Evolutionary conservation across 2,797 vertebrate genomes (phyloP).

Genomic region (Crypturellus tataupa): DNA sequence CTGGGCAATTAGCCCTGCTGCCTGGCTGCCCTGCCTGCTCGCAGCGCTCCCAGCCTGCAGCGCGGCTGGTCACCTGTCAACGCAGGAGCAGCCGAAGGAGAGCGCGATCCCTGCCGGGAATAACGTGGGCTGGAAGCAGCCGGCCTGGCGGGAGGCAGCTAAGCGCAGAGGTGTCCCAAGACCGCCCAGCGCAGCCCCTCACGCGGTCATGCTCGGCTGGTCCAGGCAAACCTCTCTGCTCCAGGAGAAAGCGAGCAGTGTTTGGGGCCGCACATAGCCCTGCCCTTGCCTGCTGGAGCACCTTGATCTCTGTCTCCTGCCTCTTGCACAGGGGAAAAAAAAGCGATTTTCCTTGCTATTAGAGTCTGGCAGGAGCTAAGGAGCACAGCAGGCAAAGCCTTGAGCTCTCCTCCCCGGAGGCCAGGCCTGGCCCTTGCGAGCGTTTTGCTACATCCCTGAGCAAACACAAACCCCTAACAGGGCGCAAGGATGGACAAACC

Average conservation of each 20-base stretch:
- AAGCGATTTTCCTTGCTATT: neutral
- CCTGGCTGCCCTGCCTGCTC: neutral
- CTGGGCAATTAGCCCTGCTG: neutral
- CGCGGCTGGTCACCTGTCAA: neutral
- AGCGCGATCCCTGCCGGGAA: neutral
- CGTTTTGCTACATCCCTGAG: neutral
- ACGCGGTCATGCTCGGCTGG: neutral
- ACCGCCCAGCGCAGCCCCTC: neutral
- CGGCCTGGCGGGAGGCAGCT: neutral
- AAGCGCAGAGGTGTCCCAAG: neutral
- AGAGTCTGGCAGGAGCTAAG: accelerated
- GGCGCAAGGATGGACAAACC: neutral
- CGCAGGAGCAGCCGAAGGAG: neutral
- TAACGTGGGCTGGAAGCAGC: neutral
- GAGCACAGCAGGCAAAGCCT: neutral
- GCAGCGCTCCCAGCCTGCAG: neutral
- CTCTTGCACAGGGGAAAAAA: accelerated
- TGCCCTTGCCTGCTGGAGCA: neutral
- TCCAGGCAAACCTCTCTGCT: neutral
- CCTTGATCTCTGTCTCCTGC: neutral
- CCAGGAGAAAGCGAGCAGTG: accelerated
- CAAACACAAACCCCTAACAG: neutral
- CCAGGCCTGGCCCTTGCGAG: neutral
- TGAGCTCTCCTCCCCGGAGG: neutral
- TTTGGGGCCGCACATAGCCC: neutral